These are phyloP conservation scores for Diadophis punctatus DNA, from an alignment of 2,113 vertebrate genomes.

Conservation along the genomic window DNA sequence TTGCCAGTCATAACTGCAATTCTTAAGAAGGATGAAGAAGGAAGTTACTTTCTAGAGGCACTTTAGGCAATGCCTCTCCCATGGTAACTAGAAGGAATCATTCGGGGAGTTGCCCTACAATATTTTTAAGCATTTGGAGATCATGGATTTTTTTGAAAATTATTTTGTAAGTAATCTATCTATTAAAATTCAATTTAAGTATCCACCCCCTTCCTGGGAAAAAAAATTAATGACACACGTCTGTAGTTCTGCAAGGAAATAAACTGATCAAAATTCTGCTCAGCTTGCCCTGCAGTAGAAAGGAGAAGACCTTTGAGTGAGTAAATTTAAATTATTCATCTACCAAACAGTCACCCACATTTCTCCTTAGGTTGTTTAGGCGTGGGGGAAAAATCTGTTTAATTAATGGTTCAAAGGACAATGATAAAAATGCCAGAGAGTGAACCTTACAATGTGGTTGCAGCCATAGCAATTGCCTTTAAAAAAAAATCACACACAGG, in stretches of 20 bases:
- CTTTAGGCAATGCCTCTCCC: neutral
- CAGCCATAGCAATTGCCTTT: constrained; percentile 16
- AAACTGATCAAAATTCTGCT: constrained; percentile 62
- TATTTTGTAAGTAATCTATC: too few species aligned
- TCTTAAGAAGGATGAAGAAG: neutral
- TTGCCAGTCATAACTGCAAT: neutral
- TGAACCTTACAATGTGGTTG: constrained; percentile 26
- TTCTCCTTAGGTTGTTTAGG: neutral
- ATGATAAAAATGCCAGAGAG: constrained; percentile 14
- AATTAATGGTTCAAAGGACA: constrained; percentile 30
- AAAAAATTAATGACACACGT: neutral
- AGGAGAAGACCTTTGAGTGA: constrained; percentile 29
- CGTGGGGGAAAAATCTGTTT: neutral
- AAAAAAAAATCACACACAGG: neutral
- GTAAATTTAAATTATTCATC: constrained; percentile 34
- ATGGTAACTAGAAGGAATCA: neutral
- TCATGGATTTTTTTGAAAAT: neutral
- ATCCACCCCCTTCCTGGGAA: neutral
- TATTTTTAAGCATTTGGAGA: neutral
- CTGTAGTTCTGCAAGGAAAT: neutral
- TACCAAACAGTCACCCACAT: constrained; percentile 8
- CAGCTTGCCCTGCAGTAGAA: constrained; percentile 52
- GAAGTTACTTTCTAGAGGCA: neutral
- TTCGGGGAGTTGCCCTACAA: neutral
- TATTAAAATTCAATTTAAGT: neutral